A percentile compares a stretch with the other conserved stretches of the same genome.
These are phyloP conservation scores for Epiblema foenella DNA, from an alignment of 2,888 invertebrate species.

Conservation along the genomic window DNA sequence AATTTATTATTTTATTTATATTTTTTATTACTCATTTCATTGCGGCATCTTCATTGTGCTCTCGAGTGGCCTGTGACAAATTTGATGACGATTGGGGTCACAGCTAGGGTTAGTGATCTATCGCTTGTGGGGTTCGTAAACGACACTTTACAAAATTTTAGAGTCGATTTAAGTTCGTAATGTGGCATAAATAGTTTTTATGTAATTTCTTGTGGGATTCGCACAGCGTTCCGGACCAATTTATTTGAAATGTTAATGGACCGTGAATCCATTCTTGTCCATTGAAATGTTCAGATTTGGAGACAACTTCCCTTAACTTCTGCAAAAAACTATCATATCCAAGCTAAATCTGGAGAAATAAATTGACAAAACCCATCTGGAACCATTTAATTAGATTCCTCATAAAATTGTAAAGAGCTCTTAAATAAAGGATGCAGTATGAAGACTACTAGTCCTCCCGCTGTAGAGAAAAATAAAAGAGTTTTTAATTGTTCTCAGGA, in stretches of 20 bases:
- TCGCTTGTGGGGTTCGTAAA: conserved; percentile 70
- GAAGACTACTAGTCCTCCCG: neutral
- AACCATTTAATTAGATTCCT: neutral
- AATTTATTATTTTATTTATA: conserved; percentile 84
- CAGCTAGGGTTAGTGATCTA: conserved; percentile 77
- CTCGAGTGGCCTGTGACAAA: conserved; percentile 84
- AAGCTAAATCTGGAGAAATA: neutral
- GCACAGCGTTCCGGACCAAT: conserved; percentile 58
- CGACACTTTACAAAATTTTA: conserved; percentile 79
- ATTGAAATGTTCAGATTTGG: conserved; percentile 29
- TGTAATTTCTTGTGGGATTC: conserved; percentile 70
- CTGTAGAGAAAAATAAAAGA: neutral
- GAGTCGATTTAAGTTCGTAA: conserved; percentile 77
- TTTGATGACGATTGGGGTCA: conserved; percentile 83
- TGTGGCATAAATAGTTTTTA: conserved; percentile 73
- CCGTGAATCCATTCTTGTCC: conserved; percentile 64
- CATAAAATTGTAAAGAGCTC: neutral
- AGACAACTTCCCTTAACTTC: neutral
- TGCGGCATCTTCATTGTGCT: conserved; percentile 75
- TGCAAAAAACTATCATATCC: neutral
- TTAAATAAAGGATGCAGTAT: neutral
- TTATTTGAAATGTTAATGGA: conserved; percentile 67
- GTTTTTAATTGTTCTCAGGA: conserved; percentile 84
- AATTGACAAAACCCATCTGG: neutral
- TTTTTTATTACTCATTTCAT: conserved; percentile 79